phyloP scores from a whole-genome alignment of 2,797 vertebrate genomes.

The Lindbergichthys nudifrons region DNA sequence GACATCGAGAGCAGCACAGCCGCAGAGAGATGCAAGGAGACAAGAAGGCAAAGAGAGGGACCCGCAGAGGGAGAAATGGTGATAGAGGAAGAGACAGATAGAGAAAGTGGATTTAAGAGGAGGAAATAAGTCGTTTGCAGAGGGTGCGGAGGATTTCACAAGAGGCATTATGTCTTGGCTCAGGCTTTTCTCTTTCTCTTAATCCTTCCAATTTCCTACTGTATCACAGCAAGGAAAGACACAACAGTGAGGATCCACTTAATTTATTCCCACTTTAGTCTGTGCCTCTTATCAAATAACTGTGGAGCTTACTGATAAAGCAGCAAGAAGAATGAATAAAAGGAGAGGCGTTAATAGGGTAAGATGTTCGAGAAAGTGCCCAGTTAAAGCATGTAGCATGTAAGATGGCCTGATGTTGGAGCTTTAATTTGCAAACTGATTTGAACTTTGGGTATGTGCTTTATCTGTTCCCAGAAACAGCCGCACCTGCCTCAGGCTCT shows the following conservation, averaged over 20 bases:
- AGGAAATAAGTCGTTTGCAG: conserved; percentile 51
- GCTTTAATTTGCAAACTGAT: conserved; percentile 14
- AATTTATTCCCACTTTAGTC: conserved; percentile 39
- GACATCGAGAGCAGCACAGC: conserved; percentile 22
- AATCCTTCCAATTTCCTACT: conserved; percentile 53
- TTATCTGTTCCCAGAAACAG: conserved; percentile 31
- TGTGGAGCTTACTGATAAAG: conserved; percentile 6
- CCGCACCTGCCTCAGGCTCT: conserved; percentile 37
- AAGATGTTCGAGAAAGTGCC: background rate
- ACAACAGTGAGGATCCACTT: conserved; percentile 40
- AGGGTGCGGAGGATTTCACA: conserved; percentile 61
- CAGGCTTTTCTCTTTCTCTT: conserved; percentile 55
- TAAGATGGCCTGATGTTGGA: background rate
- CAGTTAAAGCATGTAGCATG: background rate
- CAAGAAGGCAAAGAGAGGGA: conserved; percentile 16
- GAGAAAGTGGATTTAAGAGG: conserved; percentile 41
- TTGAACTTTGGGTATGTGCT: conserved; percentile 1
- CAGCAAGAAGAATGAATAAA: background rate
- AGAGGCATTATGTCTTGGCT: conserved; percentile 59
- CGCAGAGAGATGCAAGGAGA: conserved; percentile 15
- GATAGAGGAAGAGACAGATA: background rate
- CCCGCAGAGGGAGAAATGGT: background rate
- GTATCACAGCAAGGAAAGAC: conserved; percentile 36
- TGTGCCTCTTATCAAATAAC: conserved; percentile 21
- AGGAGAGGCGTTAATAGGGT: background rate